A percentile compares a stretch with the other conserved stretches of the same genome.
Evolutionary conservation across 2,888 invertebrate genomes (phyloP).

Genomic region (Mystacides longicornis): DNA sequence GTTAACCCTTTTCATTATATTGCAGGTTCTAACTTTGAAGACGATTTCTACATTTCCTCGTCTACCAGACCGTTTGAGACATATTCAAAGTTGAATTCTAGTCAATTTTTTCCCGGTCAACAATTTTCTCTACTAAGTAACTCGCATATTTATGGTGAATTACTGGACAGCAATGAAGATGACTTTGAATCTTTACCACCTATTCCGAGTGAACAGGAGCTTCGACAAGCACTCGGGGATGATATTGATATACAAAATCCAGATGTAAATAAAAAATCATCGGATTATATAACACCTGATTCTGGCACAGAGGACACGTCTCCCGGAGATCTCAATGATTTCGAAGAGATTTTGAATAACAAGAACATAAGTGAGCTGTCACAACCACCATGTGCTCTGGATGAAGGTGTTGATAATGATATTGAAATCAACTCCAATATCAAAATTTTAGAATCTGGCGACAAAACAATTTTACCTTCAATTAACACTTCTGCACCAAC

Average conservation of each 20-base stretch:
- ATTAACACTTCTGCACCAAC: conserved; percentile 34
- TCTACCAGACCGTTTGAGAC: conserved; percentile 66
- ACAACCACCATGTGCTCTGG: background rate
- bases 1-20: no score
- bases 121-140: conserved; percentile 29
- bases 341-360: conserved; percentile 25
- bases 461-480: conserved; percentile 32
- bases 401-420: conserved; percentile 5
- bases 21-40: conserved; percentile 45
- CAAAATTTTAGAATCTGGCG: conserved; percentile 3
- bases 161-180: conserved; percentile 8
- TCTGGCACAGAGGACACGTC: conserved; percentile 57
- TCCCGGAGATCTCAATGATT: conserved; percentile 36
- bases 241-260: conserved; percentile 15
- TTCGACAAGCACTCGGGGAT: conserved; percentile 5
- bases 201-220: conserved; percentile 19
- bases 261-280: conserved; percentile 31
- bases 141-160: conserved; percentile 30
- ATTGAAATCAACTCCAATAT: conserved; percentile 2
- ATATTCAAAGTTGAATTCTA: conserved; percentile 47
- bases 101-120: conserved; percentile 67
- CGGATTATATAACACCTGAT: conserved; percentile 52
- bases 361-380: conserved; percentile 2
- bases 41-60: conserved; percentile 68
- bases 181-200: conserved; percentile 19